Evolutionary conservation across 2,113 vertebrate species (phyloP).

Genomic region (Salvator merianae): DNA sequence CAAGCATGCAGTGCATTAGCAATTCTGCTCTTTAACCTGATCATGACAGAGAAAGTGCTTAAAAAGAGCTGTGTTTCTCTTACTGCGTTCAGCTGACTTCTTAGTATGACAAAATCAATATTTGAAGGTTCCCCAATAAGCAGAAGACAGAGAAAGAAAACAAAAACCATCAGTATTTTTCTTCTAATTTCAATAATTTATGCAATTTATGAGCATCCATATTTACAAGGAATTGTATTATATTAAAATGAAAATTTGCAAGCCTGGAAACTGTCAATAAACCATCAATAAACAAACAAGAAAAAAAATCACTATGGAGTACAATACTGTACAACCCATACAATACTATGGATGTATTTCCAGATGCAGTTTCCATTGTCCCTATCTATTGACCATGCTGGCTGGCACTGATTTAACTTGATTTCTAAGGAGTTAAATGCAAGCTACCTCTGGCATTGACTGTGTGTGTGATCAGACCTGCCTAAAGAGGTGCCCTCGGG

Average conservation of each 20-base stretch:
- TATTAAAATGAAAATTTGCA: not conserved
- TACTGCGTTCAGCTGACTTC: not conserved
- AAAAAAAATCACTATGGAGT: too few relatives aligned
- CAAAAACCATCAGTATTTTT: not conserved
- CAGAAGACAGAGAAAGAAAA: not conserved
- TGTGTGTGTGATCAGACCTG: too few relatives aligned
- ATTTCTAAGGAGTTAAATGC: too few relatives aligned
- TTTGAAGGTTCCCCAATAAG: not conserved
- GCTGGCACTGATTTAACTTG: too few relatives aligned
- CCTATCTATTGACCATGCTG: too few relatives aligned
- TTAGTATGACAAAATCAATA: not conserved
- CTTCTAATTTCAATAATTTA: not conserved
- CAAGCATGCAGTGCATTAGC: not conserved
- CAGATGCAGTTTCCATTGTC: too few relatives aligned
- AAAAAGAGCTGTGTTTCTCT: not conserved
- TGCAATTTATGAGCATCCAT: accelerated
- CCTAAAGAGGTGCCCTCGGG: too few relatives aligned
- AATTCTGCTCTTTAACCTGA: not conserved
- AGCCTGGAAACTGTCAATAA: not conserved
- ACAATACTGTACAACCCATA: too few relatives aligned
- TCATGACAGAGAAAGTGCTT: not conserved
- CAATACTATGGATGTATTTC: too few relatives aligned
- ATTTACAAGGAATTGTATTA: not conserved
- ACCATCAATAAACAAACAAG: too few relatives aligned
- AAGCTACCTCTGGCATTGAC: too few relatives aligned